phyloP scores from a whole-genome alignment of 30 jellyfish, hydroid and myxozoan genomes.

The Hydractinia symbiolongicarpus region DNA sequence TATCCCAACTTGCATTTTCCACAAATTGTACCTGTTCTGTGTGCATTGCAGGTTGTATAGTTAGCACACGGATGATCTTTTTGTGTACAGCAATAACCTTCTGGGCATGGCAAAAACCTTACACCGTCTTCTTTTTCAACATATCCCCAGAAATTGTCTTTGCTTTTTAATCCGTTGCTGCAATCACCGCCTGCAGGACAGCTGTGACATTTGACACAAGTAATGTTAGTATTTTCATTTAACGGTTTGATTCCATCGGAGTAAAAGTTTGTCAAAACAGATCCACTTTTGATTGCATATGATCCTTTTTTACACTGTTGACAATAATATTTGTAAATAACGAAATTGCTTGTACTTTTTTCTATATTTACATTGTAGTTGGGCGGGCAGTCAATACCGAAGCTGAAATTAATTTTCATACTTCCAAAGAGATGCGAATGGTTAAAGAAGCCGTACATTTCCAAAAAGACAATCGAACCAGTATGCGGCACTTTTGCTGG shows the following conservation, averaged over 20 bases:
- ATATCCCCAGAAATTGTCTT: conserved; percentile 4
- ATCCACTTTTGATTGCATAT: conserved; percentile 10
- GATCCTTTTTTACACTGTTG: conserved; percentile 27
- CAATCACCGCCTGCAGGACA: conserved; percentile 11
- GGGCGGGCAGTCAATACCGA: no score
- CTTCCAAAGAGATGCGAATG: no score
- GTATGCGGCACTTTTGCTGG: no score
- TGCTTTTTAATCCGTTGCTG: background rate
- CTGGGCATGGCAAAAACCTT: conserved; percentile 1
- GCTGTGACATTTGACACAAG: background rate
- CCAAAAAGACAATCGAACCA: no score
- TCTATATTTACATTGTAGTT: no score
- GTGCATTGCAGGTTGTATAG: conserved; percentile 16
- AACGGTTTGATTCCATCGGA: background rate
- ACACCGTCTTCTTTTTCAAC: background rate
- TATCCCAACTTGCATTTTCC: conserved; percentile 24
- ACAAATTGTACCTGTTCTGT: conserved; percentile 30
- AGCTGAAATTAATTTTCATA: no score
- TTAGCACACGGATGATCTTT: conserved; percentile 12
- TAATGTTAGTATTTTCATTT: background rate
- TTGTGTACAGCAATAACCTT: conserved; percentile 9
- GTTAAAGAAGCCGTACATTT: no score
- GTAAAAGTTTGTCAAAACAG: background rate
- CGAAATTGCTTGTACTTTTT: no score
- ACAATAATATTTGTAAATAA: no score